Evolutionary conservation across 2,113 vertebrate species (phyloP).

Genomic region (Triplophysa siluroides): DNA sequence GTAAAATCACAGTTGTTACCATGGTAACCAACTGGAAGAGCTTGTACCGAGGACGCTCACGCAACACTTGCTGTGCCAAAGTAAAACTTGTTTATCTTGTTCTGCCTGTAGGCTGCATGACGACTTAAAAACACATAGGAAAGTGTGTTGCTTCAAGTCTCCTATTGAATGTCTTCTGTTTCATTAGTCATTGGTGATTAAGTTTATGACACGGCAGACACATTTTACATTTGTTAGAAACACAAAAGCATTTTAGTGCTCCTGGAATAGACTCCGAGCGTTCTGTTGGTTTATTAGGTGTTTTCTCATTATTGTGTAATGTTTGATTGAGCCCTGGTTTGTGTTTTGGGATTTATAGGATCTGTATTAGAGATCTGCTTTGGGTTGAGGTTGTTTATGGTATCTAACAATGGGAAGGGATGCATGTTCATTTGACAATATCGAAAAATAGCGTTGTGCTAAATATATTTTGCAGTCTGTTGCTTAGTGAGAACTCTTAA

Average conservation of each 20-base stretch:
- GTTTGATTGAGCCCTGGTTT: no score
- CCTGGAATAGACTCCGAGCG: no score
- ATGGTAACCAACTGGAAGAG: constrained; percentile 60
- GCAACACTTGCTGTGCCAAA: constrained; percentile 23
- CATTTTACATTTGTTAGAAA: background rate
- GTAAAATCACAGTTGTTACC: constrained; percentile 64
- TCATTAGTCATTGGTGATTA: background rate
- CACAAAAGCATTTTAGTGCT: no score
- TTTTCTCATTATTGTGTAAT: no score
- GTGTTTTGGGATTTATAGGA: no score
- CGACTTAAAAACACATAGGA: constrained; percentile 44
- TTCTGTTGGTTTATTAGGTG: no score
- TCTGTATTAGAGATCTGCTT: no score
- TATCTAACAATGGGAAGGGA: no score
- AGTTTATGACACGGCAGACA: background rate
- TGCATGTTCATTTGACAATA: no score
- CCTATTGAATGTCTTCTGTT: background rate
- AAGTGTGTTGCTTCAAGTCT: background rate
- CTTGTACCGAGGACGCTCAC: constrained; percentile 39
- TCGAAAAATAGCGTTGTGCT: no score
- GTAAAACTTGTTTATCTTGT: constrained; percentile 69
- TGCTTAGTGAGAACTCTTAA: background rate
- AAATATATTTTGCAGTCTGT: background rate
- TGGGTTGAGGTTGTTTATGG: no score
- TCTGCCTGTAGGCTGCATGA: constrained; percentile 45